Conservation (phyloP, 92 coral and sea anemone species). For the Porites cylindrica region DNA sequence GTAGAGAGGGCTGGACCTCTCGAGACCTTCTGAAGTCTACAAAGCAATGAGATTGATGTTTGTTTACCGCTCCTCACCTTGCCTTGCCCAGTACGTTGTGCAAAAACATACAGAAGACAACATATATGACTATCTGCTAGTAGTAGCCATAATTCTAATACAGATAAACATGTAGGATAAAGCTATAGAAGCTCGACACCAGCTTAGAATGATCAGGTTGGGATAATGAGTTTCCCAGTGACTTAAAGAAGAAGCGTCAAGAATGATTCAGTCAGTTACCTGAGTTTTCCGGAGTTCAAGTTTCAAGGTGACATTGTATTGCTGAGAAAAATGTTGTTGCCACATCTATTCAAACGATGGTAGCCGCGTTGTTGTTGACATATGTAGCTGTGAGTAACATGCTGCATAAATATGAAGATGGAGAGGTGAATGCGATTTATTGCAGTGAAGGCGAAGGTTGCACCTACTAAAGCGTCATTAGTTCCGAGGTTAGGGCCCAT, state of each 20-base stretch:
- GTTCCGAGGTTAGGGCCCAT: conserved; percentile 46
- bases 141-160: no score
- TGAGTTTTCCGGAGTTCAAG: conserved; percentile 12
- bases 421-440: conserved; percentile 44
- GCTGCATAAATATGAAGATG: conserved; percentile 48
- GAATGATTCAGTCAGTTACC: conserved; percentile 30
- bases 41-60: no score
- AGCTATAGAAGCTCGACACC: no score
- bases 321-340: background rate
- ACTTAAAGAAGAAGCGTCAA: conserved; percentile 26
- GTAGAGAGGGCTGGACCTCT: no score
- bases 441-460: conserved; percentile 74
- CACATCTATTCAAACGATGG: conserved; percentile 54
- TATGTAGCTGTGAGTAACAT: conserved; percentile 65
- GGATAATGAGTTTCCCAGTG: conserved; percentile 54
- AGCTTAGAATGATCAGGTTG: no score
- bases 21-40: no score
- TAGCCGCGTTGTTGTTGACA: conserved; percentile 49
- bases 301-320: conserved; percentile 3
- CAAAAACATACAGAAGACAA: no score
- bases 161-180: no score
- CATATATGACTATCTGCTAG: no score
- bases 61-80: no score
- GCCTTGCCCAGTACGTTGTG: no score
- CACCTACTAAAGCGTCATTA: conserved; percentile 52